Evolutionary conservation across 2,113 vertebrate genomes (phyloP).

Genomic region (Spilogale gracilis): DNA sequence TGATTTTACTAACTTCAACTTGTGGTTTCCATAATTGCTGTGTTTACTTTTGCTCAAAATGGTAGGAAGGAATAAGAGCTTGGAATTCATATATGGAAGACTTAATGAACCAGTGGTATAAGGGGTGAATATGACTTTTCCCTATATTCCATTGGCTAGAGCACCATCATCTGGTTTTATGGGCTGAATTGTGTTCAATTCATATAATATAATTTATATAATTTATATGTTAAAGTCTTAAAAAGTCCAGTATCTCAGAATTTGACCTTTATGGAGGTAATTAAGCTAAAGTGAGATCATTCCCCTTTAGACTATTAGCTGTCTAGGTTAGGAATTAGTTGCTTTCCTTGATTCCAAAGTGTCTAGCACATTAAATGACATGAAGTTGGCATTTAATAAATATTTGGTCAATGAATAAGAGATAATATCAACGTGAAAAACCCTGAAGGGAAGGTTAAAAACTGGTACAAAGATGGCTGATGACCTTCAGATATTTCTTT

Average conservation of each 20-base stretch:
- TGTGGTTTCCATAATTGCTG: no score
- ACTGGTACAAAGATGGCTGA: neutral
- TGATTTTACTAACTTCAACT: neutral
- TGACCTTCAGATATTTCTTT: neutral
- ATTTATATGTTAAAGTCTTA: neutral
- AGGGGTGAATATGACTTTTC: neutral
- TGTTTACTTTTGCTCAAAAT: neutral
- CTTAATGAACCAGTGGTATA: neutral
- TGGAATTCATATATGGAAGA: neutral
- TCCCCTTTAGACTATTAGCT: neutral
- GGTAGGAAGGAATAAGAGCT: neutral
- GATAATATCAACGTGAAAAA: neutral
- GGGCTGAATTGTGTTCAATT: neutral
- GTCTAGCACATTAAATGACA: neutral
- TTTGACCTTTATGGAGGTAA: neutral
- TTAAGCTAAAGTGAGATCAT: neutral
- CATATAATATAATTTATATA: neutral
- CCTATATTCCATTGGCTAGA: neutral
- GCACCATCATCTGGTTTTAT: neutral
- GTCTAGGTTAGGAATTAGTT: neutral
- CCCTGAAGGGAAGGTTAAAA: neutral
- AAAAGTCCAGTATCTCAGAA: neutral
- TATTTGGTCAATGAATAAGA: constrained; percentile 2
- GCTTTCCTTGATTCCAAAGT: neutral
- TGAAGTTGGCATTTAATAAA: neutral